phyloP scores from a whole-genome alignment of 1,140 invertebrate species.

The Drosophila rhopaloa region DNA sequence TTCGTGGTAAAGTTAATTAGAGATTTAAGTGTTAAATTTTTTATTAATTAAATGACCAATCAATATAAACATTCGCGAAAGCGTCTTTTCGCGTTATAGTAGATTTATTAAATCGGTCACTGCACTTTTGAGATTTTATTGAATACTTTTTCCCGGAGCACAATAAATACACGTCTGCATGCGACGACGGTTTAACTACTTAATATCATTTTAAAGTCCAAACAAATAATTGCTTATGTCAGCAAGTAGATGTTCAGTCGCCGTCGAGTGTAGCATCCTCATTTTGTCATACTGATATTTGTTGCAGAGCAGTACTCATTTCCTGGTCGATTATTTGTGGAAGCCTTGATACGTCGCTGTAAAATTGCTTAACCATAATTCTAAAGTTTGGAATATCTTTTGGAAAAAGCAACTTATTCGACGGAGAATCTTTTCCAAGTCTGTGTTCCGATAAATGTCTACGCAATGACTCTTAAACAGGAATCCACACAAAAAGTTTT shows the following conservation, averaged over 20 bases:
- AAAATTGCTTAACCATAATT: slow-evolving; percentile 95
- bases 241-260: slow-evolving; percentile 85
- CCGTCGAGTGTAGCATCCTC: slow-evolving; percentile 95
- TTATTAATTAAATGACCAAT: too few species aligned
- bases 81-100: too few species aligned
- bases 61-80: too few species aligned
- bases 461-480: slow-evolving; percentile 93
- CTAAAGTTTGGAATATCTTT: slow-evolving; percentile 95
- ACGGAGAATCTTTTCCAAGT: slow-evolving; percentile 96
- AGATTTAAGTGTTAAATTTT: too few species aligned
- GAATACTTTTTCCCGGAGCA: too few species aligned
- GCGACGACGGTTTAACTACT: too few species aligned
- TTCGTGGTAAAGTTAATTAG: too few species aligned
- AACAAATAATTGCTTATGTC: slow-evolving; percentile 55
- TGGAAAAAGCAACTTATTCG: slow-evolving; percentile 89
- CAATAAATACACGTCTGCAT: too few species aligned
- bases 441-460: slow-evolving; percentile 97
- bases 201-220: slow-evolving; percentile 4
- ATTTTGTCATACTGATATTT: slow-evolving; percentile 93
- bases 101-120: too few species aligned
- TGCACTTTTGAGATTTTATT: too few species aligned
- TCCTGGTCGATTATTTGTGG: slow-evolving; percentile 96
- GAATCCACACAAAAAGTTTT: slow-evolving; percentile 96
- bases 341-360: slow-evolving; percentile 92
- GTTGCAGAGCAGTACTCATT: slow-evolving; percentile 96